phyloP scores from a whole-genome alignment of 53 echinoderm and acorn worm species.

The Apostichopus leukothele region DNA sequence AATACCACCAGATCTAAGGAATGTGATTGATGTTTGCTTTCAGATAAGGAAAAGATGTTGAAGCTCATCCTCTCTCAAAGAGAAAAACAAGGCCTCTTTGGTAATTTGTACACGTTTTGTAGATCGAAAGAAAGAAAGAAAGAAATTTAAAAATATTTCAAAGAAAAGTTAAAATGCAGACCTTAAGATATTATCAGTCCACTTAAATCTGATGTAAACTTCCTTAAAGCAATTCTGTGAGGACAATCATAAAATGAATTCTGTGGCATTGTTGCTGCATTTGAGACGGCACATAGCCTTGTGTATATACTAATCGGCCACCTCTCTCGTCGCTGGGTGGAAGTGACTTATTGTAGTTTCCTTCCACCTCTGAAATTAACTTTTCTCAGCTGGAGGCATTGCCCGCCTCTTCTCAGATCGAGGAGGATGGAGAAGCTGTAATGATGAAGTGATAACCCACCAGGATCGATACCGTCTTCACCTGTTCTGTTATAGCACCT shows the following conservation, averaged over 20 bases:
- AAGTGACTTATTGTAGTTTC: background rate
- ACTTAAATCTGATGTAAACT: background rate
- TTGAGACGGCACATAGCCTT: too few relatives aligned
- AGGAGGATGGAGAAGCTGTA: background rate
- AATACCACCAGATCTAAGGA: background rate
- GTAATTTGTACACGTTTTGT: background rate
- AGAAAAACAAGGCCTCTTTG: background rate
- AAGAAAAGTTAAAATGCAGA: background rate
- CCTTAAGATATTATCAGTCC: background rate
- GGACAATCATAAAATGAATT: background rate
- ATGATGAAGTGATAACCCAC: background rate
- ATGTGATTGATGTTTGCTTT: background rate
- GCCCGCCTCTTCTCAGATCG: background rate
- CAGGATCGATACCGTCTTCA: background rate
- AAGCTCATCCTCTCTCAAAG: background rate
- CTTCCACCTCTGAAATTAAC: conserved; percentile 7
- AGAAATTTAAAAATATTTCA: background rate
- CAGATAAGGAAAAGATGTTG: background rate
- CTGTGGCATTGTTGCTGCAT: too few relatives aligned
- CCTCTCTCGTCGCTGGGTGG: background rate
- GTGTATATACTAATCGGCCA: too few relatives aligned
- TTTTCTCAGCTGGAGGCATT: background rate
- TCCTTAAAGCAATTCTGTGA: background rate
- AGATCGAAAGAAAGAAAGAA: background rate
- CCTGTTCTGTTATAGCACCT: background rate